These are phyloP conservation scores for Crypturellus undulatus DNA, from an alignment of 2,113 vertebrate species.

Conservation along the genomic window DNA sequence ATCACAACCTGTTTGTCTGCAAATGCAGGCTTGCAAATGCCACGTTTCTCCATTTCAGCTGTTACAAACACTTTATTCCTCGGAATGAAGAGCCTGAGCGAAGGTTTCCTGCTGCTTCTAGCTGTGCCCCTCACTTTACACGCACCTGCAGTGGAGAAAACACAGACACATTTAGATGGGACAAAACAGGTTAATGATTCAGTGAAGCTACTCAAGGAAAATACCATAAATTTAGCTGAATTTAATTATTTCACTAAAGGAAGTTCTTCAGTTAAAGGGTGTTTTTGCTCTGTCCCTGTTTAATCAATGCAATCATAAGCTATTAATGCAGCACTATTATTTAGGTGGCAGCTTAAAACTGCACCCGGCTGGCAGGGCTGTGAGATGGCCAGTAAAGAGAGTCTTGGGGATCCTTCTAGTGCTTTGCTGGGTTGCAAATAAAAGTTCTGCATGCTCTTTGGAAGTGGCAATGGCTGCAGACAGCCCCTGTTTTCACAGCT, in stretches of 20 bases:
- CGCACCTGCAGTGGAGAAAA: neutral
- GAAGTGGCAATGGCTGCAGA: neutral
- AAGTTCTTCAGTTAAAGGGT: neutral
- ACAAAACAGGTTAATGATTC: neutral
- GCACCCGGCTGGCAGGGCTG: neutral
- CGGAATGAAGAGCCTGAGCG: fast-evolving
- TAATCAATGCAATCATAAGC: neutral
- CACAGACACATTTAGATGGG: neutral
- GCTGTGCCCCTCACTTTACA: neutral
- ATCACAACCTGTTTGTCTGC: neutral
- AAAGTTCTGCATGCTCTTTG: neutral
- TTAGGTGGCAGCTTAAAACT: neutral
- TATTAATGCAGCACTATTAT: neutral
- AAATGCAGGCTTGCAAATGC: neutral
- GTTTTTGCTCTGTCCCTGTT: neutral
- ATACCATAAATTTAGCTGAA: neutral
- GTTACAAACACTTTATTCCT: neutral
- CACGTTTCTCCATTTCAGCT: neutral
- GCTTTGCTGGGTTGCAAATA: neutral
- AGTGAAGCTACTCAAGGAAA: neutral
- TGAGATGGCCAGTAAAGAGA: neutral
- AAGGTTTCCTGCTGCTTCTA: neutral
- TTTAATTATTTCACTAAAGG: neutral
- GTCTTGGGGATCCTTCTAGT: neutral
- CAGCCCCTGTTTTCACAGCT: fast-evolving